Conservation (phyloP, 2,113 vertebrate genomes). For the Aspidoscelis tigris region DNA sequence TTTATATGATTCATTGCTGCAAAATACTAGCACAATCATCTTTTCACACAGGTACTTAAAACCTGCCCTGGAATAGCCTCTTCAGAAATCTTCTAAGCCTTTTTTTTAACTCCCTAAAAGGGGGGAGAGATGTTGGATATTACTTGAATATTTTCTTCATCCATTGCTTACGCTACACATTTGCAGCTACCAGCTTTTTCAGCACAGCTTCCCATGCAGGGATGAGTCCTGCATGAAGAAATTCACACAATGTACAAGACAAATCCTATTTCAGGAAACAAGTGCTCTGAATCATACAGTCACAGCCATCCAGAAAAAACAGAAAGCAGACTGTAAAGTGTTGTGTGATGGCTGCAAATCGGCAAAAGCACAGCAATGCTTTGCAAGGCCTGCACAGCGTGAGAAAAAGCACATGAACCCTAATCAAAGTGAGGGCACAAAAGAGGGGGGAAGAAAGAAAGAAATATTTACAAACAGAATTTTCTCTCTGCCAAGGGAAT, state of each 20-base stretch:
- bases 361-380: neutral
- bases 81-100: conserved; percentile 35
- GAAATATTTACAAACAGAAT: neutral
- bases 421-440: neutral
- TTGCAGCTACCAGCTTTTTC: conserved; percentile 29
- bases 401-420: conserved; percentile 1
- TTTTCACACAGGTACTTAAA: neutral
- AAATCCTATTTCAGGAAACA: conserved; percentile 37
- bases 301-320: conserved; percentile 22
- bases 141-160: conserved; percentile 40
- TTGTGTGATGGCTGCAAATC: neutral
- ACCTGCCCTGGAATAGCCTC: conserved; percentile 19
- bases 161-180: conserved; percentile 25
- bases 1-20: neutral
- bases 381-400: neutral
- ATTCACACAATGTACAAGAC: conserved; percentile 34
- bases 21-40: no score
- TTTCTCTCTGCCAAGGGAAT: neutral
- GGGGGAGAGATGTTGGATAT: conserved; percentile 12
- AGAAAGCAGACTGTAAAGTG: neutral
- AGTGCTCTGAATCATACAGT: conserved; percentile 45
- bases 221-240: fast-evolving
- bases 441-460: neutral
- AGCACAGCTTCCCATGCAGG: fast-evolving
- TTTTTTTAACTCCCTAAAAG: neutral